These are phyloP conservation scores for Cygnus olor DNA, from an alignment of 2,797 vertebrate genomes.

Conservation along the genomic window DNA sequence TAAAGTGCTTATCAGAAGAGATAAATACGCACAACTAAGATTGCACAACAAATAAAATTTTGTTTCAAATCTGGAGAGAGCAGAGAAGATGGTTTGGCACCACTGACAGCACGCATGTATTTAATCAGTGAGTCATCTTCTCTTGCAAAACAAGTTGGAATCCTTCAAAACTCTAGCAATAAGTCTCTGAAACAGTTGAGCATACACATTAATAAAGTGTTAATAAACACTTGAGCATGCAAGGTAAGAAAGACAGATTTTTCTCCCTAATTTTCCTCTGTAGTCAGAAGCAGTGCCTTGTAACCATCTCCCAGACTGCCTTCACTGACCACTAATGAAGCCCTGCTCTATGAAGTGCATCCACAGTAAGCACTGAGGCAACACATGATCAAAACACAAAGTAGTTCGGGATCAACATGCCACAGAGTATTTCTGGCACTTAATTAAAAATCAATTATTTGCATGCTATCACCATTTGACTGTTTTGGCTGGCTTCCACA, in stretches of 20 bases:
- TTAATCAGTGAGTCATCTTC: background rate
- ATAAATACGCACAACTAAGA: background rate
- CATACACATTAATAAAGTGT: fast-evolving
- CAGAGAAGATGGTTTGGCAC: background rate
- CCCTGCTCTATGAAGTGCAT: background rate
- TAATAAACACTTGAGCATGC: background rate
- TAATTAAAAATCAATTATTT: background rate
- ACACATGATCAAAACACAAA: background rate
- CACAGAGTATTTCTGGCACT: background rate
- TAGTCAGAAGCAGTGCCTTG: background rate
- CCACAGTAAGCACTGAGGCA: background rate
- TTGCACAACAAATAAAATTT: background rate
- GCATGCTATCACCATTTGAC: background rate
- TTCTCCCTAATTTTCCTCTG: background rate
- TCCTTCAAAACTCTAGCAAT: background rate
- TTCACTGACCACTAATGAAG: background rate
- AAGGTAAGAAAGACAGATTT: background rate
- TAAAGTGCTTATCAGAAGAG: background rate
- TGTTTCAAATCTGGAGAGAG: background rate
- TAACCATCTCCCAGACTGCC: background rate
- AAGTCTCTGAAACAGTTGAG: background rate
- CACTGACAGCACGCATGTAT: background rate
- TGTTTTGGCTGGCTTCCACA: background rate
- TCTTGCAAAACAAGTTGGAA: background rate
- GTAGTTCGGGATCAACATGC: background rate